Conservation (phyloP, 2,113 vertebrate genomes). For the Erythrocercus mccallii region DNA sequence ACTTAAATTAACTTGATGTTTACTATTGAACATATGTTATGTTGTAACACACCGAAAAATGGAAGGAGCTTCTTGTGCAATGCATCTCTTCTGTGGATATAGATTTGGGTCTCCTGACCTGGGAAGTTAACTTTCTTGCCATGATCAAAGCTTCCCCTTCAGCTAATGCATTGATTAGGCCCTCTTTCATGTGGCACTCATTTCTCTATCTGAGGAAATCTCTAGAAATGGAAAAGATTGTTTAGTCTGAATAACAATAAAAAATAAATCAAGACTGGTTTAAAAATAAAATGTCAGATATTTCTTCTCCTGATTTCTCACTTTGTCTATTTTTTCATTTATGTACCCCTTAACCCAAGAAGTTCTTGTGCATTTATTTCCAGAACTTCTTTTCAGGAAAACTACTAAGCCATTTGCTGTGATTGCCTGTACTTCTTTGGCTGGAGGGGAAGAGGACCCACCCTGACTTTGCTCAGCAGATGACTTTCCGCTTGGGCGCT, state of each 20-base stretch:
- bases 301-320: background rate
- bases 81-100: background rate
- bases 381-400: background rate
- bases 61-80: background rate
- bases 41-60: background rate
- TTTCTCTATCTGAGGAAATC: background rate
- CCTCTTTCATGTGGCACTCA: background rate
- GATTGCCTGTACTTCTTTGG: background rate
- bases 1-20: background rate
- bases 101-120: background rate
- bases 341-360: background rate
- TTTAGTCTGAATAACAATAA: background rate
- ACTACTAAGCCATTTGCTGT: background rate
- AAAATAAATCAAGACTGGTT: background rate
- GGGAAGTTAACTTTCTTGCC: background rate
- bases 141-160: background rate
- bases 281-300: background rate
- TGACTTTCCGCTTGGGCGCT: background rate
- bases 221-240: background rate
- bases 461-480: background rate
- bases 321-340: background rate
- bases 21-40: background rate
- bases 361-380: background rate
- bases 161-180: background rate
- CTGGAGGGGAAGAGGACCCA: fast-evolving